Evolutionary conservation across 1,140 invertebrate species (phyloP).

Genomic region (Drosophila grimshawi): DNA sequence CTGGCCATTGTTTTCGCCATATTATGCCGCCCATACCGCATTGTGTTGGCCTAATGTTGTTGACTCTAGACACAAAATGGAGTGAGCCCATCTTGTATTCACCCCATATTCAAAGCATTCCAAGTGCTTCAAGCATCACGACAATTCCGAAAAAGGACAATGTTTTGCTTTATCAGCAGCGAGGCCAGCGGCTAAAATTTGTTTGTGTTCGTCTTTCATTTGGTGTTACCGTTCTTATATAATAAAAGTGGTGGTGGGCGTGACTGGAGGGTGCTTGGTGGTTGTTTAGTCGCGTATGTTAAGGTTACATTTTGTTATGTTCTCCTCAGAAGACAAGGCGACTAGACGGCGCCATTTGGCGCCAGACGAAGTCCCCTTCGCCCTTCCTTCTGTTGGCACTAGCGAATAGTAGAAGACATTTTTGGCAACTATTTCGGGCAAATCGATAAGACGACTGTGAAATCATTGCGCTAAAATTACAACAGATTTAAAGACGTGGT

Average conservation of each 20-base stretch:
- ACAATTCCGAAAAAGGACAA: conserved; percentile 41
- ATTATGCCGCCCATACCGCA: conserved; percentile 63
- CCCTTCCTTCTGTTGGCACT: conserved; percentile 42
- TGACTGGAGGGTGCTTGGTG: background rate
- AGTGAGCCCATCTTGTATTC: background rate
- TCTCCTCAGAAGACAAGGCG: conserved; percentile 37
- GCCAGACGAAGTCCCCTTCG: conserved; percentile 42
- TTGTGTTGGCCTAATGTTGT: conserved; percentile 62
- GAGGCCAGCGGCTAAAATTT: conserved; percentile 50
- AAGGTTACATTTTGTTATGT: conserved; percentile 74
- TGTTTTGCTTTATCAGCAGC: conserved; percentile 74
- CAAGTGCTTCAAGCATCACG: conserved; percentile 3
- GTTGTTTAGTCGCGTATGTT: conserved; percentile 57
- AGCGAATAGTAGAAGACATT: conserved; percentile 8
- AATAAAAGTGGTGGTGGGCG: conserved; percentile 59
- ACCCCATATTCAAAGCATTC: conserved; percentile 11
- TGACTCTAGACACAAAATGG: conserved; percentile 45
- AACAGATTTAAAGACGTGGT: conserved; percentile 58
- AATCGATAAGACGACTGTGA: conserved; percentile 68
- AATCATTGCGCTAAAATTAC: conserved; percentile 60
- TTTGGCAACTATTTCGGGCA: conserved; percentile 63
- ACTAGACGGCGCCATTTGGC: conserved; percentile 70
- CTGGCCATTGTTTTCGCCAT: conserved; percentile 73
- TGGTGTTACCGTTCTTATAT: conserved; percentile 40
- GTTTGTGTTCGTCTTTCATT: conserved; percentile 59